These are phyloP conservation scores for human (Homo sapiens) DNA, from an alignment of 2,113 vertebrate genomes.

Conservation along the genomic window GRCh38 chr5:32330501-32331000, in stretches of 20 bases:
- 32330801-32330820: not conserved
- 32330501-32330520: not conserved
- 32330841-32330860: not conserved
- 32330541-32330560: not conserved
- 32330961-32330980: not conserved
- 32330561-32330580: not conserved
- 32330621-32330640: not conserved
- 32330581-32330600: not conserved
- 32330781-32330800: not conserved
- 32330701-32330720: not conserved
- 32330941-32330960: not conserved
- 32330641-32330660: not conserved
- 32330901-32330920: not conserved
- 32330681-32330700: not conserved
- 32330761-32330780: not conserved
- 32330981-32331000: not conserved
- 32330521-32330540: too few species aligned
- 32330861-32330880: not conserved
- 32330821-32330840: slow-evolving; percentile 18
- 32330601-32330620: not conserved
- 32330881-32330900: not conserved
- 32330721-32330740: not conserved
- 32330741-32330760: not conserved
- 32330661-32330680: not conserved
- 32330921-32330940: not conserved